Percentiles rank a stretch among this genome's conserved stretches.
These are phyloP conservation scores for Butastur rufipennis DNA, from an alignment of 2,113 vertebrate genomes.

Conservation along the genomic window DNA sequence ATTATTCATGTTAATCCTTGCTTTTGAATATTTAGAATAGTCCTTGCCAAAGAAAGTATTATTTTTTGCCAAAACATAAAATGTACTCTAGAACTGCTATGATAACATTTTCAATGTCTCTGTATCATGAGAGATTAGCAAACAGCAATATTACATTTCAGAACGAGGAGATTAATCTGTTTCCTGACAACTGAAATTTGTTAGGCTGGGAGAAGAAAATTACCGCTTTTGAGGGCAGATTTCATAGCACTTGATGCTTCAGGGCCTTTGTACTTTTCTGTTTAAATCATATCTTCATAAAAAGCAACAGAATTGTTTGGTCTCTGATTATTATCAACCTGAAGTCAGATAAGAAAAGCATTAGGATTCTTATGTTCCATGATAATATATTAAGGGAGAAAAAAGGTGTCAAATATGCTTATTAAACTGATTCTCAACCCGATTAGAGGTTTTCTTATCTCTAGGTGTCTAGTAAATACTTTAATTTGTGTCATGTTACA, in stretches of 20 bases:
- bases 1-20: neutral
- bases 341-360: slow-evolving; percentile 29
- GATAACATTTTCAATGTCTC: slow-evolving; percentile 40
- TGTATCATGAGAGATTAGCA: slow-evolving; percentile 29
- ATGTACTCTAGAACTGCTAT: neutral
- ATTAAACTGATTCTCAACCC: slow-evolving; percentile 9
- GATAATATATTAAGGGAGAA: slow-evolving; percentile 22
- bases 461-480: slow-evolving; percentile 23
- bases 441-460: slow-evolving; percentile 38
- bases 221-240: slow-evolving; percentile 19
- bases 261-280: slow-evolving; percentile 15
- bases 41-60: slow-evolving; percentile 20
- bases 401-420: slow-evolving; percentile 31
- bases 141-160: slow-evolving; percentile 47
- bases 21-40: neutral
- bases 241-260: slow-evolving; percentile 47
- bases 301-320: slow-evolving; percentile 22
- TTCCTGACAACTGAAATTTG: slow-evolving; percentile 55
- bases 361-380: neutral
- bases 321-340: slow-evolving; percentile 32
- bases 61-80: slow-evolving; percentile 38
- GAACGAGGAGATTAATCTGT: slow-evolving; percentile 48
- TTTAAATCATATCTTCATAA: slow-evolving; percentile 16
- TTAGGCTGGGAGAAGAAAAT: slow-evolving; percentile 49
- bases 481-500: slow-evolving; percentile 33